Base-by-base conservation (phyloP, 2,797 vertebrate species). In the Propithecus deckenii region DNA sequence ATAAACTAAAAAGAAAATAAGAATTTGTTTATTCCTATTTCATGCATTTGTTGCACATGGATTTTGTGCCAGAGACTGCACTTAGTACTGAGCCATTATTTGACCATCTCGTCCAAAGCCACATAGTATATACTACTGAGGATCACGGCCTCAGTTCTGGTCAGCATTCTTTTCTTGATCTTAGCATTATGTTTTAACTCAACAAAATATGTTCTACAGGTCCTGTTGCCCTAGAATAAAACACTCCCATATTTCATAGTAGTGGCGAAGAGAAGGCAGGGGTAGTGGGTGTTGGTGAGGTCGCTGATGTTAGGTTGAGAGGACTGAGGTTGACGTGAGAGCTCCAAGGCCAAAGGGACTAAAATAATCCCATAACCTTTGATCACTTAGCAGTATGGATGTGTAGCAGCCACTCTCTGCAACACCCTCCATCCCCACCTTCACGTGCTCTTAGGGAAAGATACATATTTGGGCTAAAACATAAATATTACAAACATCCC, bases 131-230 rank as follows among this genome's bases (percentile, higher is more conserved):
- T 0, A 32, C 2, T n/a, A 5, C 2, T 41, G 23, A 90, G 25
- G 50, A 83, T 50, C 20, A 18, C 20, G 30, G n/a, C 20, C 46
- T 87, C 52, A 48, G 22, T 72, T 93, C 89, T 48, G 32, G 41
- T 55, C 17, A 95, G 30, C 5, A 69, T 76, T 80, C 32, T 78
- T 78, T 80, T 75, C 32, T 86, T 76, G n/a, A 20, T 84, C 75
- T 91, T 35, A 65, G 14, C 41, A 50, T 88, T 52, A 72, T 88
- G 95, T 92, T 86, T 88, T 81, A 90, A 38, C 20, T 91, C 32
- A 95, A 84, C 32, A 48, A 92, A 86, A 61, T 72, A 71, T 46
- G 88, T 92, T 88, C 65, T 85, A 14, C 0, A 79, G 15, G 11
- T 57, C 35, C 25, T 76, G 13, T 74, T 92, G 87, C 38, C 41